Base-by-base conservation (phyloP, 2,888 invertebrate species). In the Drosophila nr. perissopoda region DNA sequence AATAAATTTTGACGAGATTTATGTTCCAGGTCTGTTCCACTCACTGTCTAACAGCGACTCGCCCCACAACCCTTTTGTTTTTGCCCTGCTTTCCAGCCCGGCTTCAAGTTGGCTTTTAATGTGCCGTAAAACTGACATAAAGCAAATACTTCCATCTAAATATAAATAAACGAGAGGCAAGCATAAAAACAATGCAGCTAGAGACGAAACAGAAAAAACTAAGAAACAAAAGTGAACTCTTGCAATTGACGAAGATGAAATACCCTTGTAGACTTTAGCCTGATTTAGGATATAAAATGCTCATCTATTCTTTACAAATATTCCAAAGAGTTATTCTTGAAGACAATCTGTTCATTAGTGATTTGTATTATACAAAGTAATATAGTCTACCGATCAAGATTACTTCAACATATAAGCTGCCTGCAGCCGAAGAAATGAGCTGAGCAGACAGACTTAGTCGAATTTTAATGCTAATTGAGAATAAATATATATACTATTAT, bases 1-100 rank as follows among this genome's bases (percentile, higher is more conserved):
- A 81, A 90, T 89, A 89, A 90, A 83, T 87, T 87, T 73, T 77
- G 81, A 70, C 53, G 75, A 83, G 86, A 86, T 86, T 86, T 90
- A 86, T 90, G 79, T 67, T 60, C 67, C 74, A 79, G 67, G 69
- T 70, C 70, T 61, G 53, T 71, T 66, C 71, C 72, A 76, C 66
- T 58, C 64, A 67, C 73, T 29, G 58, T 69, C 66, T 66, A 33
- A 49, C 66, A 65, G 59, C 58, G 69, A 65, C 81, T 61, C 69
- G 57, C 57, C 69, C 40, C 46, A 25, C 33, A 46, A 2, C 16
- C 21, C 31, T 31, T 16, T 21, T 27, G 57, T 25, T 0, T 18
- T 16, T 27, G 56, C 40, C 54, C 49, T 40, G 63, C 61, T 63
- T 57, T 40, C 16, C 60, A 73, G 70, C 58, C 52, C 69, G 66